These are phyloP conservation scores for Xiphophorus hellerii DNA, from an alignment of 2,113 vertebrate genomes.

Conservation along the genomic window DNA sequence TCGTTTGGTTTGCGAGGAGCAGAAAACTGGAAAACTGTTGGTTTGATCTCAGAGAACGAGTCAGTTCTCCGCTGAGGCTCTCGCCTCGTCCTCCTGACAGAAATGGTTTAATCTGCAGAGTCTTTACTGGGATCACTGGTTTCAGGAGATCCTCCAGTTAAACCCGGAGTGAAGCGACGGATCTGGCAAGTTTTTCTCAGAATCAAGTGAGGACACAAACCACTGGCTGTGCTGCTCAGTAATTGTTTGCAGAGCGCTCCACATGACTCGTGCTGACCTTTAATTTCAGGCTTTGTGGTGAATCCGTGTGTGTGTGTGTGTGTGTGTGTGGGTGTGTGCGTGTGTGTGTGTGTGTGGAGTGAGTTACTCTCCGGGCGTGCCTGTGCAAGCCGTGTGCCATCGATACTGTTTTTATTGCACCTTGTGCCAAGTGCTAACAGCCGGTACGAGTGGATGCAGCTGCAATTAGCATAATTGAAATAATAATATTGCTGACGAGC, in stretches of 20 bases:
- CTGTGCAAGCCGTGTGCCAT: slow-evolving; percentile 55
- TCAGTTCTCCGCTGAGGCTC: too few relatives aligned
- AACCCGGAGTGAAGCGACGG: slow-evolving; percentile 3
- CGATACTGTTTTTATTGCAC: slow-evolving; percentile 74
- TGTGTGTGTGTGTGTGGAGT: slow-evolving; percentile 42
- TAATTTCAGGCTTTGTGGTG: slow-evolving; percentile 51
- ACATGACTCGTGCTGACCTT: slow-evolving; percentile 60
- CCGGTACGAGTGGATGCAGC: slow-evolving; percentile 71
- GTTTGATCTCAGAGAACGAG: too few relatives aligned
- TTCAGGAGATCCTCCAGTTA: not conserved
- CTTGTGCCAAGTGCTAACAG: slow-evolving; percentile 70
- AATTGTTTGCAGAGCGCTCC: slow-evolving; percentile 61
- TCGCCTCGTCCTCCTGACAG: not conserved
- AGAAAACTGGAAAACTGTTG: too few relatives aligned
- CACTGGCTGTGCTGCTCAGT: slow-evolving; percentile 41
- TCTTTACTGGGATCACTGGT: not conserved
- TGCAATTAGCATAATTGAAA: slow-evolving; percentile 81
- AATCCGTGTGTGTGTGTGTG: slow-evolving; percentile 25
- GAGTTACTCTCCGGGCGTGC: slow-evolving; percentile 62
- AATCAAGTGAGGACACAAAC: slow-evolving; percentile 15
- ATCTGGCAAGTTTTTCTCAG: slow-evolving; percentile 9
- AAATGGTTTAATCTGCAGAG: not conserved
- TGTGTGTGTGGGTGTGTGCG: too few relatives aligned
- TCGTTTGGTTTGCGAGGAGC: too few relatives aligned
- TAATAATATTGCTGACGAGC: slow-evolving; percentile 81